phyloP scores from a whole-genome alignment of 1,140 invertebrate species.

The Drosophila serrata region DNA sequence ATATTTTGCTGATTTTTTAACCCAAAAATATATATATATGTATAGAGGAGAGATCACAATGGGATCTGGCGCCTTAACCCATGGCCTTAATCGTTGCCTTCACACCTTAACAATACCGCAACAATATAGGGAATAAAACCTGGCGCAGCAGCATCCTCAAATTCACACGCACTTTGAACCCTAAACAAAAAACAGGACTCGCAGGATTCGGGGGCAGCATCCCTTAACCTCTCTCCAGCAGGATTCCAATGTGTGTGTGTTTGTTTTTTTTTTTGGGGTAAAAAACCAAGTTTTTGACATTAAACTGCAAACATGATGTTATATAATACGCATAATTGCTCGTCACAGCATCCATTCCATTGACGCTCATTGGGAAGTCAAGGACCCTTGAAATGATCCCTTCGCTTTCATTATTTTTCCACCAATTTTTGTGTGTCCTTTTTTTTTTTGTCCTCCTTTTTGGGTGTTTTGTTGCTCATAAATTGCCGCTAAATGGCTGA shows the following conservation, averaged over 20 bases:
- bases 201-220: slow-evolving; percentile 41
- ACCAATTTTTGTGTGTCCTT: slow-evolving; percentile 59
- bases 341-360: slow-evolving; percentile 71
- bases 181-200: slow-evolving; percentile 29
- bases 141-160: slow-evolving; percentile 62
- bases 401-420: slow-evolving; percentile 52
- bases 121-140: slow-evolving; percentile 6
- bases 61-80: slow-evolving; percentile 31
- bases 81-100: slow-evolving; percentile 63
- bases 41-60: slow-evolving; percentile 46
- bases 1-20: slow-evolving; percentile 20
- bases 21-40: slow-evolving; percentile 37
- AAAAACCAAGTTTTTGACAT: slow-evolving; percentile 81
- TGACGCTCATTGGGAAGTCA: slow-evolving; percentile 77
- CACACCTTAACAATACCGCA: slow-evolving; percentile 74
- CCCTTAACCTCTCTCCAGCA: slow-evolving; percentile 62
- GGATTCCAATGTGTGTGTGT: not conserved
- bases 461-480: slow-evolving; percentile 81
- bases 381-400: slow-evolving; percentile 84
- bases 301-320: slow-evolving; percentile 75
- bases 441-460: slow-evolving; percentile 69
- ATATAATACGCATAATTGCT: slow-evolving; percentile 82
- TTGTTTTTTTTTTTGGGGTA: slow-evolving; percentile 76
- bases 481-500: slow-evolving; percentile 77
- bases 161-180: slow-evolving; percentile 84